Base-by-base conservation (phyloP, 1,140 invertebrate genomes). In the Theocolax elegans region DNA sequence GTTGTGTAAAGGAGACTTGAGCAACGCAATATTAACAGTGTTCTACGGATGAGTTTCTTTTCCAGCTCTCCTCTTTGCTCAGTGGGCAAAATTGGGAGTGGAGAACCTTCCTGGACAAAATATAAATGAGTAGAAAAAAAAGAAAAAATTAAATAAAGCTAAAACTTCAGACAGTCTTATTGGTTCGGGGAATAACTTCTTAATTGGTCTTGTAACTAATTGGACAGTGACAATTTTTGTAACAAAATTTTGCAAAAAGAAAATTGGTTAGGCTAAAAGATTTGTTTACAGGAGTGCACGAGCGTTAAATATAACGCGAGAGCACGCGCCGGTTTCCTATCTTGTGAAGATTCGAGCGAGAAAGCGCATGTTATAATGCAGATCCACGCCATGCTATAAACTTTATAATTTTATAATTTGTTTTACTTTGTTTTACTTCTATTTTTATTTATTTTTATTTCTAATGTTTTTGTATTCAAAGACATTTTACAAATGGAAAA, bases 61-160 rank as follows among this genome's bases (percentile, higher is more conserved):
- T 91, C 90, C 91, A 92, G 91, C 90, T 93, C 92, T 93, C 92
- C 92, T 93, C 92, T 93, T 93, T 93, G 92, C 92, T 92, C 89
- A 87, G 88, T 84, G 87, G 88, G 88, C 88, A 89, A 89, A 90
- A 89, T 88, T 89, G 88, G 88, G 87, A 88, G 85, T 87, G 85
- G 84, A 86, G 82, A 86, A 85, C 75, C 80, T 84, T 85, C 79
- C 78, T 80, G 82, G 80, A 74, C 44, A 78, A 77, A 77, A 71
- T 46, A 17, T 65, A 75, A 74, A 67, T 64, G 63, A 72, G 69
- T 62, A 67, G 75, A 74, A n/a, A 68, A 62, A 67, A 60, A 74
- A 69, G 64, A 66, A 70, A 64, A 60, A 73, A 67, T 64, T 66
- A 76, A 75, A 13, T 44, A 66, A 73, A 76, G 12, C 0, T 21